Evolutionary conservation across 1,140 invertebrate genomes (phyloP).

Genomic region (Drosophila parvula): DNA sequence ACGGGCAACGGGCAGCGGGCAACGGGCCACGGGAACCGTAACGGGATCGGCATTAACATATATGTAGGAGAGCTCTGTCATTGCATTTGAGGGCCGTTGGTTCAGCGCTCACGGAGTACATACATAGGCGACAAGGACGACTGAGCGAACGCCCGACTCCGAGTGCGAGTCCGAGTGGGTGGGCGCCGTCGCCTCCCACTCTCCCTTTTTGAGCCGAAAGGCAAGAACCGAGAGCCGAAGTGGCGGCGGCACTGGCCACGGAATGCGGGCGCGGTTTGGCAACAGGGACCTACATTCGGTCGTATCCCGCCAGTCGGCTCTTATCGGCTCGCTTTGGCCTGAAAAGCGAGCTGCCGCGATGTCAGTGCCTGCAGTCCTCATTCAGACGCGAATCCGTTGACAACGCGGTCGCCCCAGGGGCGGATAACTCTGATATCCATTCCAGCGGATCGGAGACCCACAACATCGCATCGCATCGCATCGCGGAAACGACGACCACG

Average conservation of each 20-base stretch:
- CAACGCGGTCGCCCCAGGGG: slow-evolving; percentile 58
- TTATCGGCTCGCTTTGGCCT: slow-evolving; percentile 55
- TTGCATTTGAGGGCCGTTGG: slow-evolving; percentile 76
- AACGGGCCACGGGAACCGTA: slow-evolving; percentile 6
- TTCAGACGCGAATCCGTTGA: slow-evolving; percentile 73
- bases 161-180: slow-evolving; percentile 21
- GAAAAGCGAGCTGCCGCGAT: slow-evolving; percentile 65
- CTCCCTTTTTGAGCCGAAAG: slow-evolving; percentile 26
- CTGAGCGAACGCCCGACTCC: slow-evolving; percentile 38
- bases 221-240: slow-evolving; percentile 19
- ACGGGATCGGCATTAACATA: slow-evolving; percentile 46
- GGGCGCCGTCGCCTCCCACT: slow-evolving; percentile 10
- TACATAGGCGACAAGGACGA: slow-evolving; percentile 67
- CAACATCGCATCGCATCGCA: slow-evolving; percentile 34
- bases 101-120: slow-evolving; percentile 49
- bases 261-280: slow-evolving; percentile 70
- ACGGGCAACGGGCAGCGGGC: slow-evolving; percentile 7
- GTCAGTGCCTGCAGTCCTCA: slow-evolving; percentile 68
- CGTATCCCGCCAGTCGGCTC: slow-evolving; percentile 52
- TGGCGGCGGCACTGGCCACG: slow-evolving; percentile 25
- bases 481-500: slow-evolving; percentile 72
- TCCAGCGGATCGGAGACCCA: slow-evolving; percentile 36
- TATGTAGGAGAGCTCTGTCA: slow-evolving; percentile 74
- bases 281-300: slow-evolving; percentile 78
- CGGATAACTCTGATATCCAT: slow-evolving; percentile 27